A percentile compares a stretch with the other conserved stretches of the same genome.
These are phyloP conservation scores for Erynnis tages DNA, from an alignment of 2,888 invertebrate species.

Conservation along the genomic window DNA sequence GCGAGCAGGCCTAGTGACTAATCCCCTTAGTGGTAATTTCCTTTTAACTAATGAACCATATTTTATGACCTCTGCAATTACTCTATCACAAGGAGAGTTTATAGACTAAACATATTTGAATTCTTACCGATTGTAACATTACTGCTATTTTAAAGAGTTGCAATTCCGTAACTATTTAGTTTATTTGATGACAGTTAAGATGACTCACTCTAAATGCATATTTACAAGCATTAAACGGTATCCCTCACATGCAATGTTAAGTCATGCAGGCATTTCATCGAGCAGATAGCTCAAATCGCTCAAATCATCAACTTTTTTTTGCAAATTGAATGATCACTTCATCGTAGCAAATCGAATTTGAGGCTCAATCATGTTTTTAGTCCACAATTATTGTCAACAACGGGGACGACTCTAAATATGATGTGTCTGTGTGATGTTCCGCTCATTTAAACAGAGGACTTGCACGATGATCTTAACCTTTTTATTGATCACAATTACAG, in stretches of 20 bases:
- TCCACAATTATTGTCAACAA: background rate
- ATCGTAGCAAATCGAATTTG: too few species aligned
- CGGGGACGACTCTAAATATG: background rate
- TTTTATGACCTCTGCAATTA: constrained; percentile 1
- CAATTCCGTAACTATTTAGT: constrained; percentile 4
- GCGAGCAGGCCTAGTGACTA: background rate
- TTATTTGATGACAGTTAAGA: background rate
- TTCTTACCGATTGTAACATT: background rate
- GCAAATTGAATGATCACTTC: background rate
- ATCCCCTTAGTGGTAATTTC: background rate
- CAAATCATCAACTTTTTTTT: background rate
- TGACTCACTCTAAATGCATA: constrained; percentile 9
- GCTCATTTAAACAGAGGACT: constrained; percentile 46
- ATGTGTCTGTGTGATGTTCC: constrained; percentile 36
- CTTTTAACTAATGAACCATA: background rate
- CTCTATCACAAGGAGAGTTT: background rate
- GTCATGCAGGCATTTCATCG: too few species aligned
- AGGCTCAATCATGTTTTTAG: background rate
- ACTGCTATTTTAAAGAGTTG: background rate
- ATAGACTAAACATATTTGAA: background rate
- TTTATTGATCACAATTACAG: constrained; percentile 49
- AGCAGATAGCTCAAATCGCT: background rate
- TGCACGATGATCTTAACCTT: constrained; percentile 53
- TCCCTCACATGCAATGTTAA: too few species aligned
- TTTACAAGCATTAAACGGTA: constrained; percentile 13